Evolutionary conservation across 37 sponge, comb jelly and placozoan genomes (phyloP).

Genomic region (Geodia barretti): DNA sequence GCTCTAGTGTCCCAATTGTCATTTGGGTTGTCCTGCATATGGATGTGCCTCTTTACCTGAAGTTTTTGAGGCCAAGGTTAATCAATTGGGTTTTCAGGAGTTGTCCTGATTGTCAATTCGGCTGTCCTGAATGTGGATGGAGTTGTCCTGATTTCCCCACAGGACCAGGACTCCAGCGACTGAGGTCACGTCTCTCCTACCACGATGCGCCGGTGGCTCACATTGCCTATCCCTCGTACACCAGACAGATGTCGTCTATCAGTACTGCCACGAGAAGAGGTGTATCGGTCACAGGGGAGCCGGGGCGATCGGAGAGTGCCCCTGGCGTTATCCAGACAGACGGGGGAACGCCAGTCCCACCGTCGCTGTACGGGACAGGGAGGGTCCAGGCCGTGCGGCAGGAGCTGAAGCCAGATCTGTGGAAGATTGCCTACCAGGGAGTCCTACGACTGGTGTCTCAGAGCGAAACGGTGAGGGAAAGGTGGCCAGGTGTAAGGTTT

Average conservation of each 20-base stretch:
- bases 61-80: too few species aligned
- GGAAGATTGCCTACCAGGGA: slow-evolving; percentile 40
- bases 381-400: slow-evolving; percentile 19
- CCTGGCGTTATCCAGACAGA: background rate
- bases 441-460: background rate
- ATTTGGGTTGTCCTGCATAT: too few species aligned
- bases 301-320: background rate
- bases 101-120: too few species aligned
- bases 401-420: slow-evolving; percentile 59
- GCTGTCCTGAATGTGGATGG: too few species aligned
- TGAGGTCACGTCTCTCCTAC: background rate
- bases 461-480: too few species aligned
- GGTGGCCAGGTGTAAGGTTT: too few species aligned
- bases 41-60: too few species aligned
- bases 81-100: too few species aligned
- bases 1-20: too few species aligned
- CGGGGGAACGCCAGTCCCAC: background rate
- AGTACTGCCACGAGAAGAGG: background rate
- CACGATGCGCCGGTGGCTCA: background rate
- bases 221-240: background rate
- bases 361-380: slow-evolving; percentile 18
- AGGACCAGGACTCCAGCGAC: background rate
- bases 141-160: too few species aligned
- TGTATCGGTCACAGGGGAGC: background rate
- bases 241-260: background rate